phyloP scores from a whole-genome alignment of 2,888 invertebrate species.

The Pseudanteris insignis region DNA sequence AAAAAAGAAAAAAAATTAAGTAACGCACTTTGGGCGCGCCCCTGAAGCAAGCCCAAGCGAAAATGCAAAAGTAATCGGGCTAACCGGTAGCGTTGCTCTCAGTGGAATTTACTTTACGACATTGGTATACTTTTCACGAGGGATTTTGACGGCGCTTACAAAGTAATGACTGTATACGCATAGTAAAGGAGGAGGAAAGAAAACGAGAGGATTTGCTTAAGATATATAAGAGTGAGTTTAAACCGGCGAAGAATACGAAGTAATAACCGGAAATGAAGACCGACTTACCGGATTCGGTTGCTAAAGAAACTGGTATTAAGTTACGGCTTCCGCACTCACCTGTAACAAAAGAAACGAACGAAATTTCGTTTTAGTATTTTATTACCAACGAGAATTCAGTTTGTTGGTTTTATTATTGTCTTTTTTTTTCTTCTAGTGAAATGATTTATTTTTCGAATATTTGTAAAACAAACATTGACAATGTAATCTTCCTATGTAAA shows the following conservation, averaged over 20 bases:
- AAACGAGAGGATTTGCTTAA: constrained; percentile 29
- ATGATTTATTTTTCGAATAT: too few relatives aligned
- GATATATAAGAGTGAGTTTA: constrained; percentile 22
- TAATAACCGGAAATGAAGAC: constrained; percentile 41
- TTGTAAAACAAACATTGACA: too few relatives aligned
- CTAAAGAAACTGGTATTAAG: constrained; percentile 18
- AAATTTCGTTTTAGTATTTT: too few relatives aligned
- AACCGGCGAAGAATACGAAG: constrained; percentile 14
- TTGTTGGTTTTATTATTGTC: too few relatives aligned
- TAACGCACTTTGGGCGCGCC: constrained; percentile 9
- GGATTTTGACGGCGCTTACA: constrained; percentile 47
- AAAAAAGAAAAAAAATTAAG: constrained; percentile 15
- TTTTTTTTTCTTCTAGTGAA: too few relatives aligned
- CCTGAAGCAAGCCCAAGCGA: constrained; percentile 46
- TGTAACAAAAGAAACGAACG: too few relatives aligned
- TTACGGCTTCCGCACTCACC: too few relatives aligned
- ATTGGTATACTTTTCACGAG: constrained; percentile 47
- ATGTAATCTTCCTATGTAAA: too few relatives aligned
- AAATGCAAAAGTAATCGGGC: constrained; percentile 57
- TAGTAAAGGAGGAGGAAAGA: constrained; percentile 30
- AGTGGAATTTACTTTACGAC: constrained; percentile 47
- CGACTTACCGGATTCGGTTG: constrained; percentile 32
- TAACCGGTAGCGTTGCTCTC: constrained; percentile 51
- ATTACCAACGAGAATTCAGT: too few relatives aligned
- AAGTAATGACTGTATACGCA: constrained; percentile 49